phyloP scores from a whole-genome alignment of 2,888 invertebrate species.

The Automeris io region DNA sequence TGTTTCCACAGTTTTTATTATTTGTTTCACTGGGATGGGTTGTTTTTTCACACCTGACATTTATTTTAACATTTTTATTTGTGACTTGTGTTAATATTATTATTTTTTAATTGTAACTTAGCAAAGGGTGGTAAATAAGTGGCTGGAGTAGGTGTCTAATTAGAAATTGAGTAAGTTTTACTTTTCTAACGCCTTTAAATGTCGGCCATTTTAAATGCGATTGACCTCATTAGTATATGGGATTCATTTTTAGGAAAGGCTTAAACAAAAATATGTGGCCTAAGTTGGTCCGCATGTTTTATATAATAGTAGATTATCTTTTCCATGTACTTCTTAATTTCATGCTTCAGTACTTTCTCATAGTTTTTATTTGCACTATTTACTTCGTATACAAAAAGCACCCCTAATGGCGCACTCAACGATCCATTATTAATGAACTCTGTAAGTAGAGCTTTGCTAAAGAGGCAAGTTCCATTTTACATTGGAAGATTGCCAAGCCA shows the following conservation, averaged over 20 bases:
- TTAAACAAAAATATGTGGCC: too few species aligned
- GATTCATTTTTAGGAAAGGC: too few species aligned
- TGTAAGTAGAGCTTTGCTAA: conserved; percentile 39
- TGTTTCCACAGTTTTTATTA: conserved; percentile 51
- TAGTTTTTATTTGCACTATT: neutral
- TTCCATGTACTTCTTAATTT: too few species aligned
- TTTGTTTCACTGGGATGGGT: conserved; percentile 41
- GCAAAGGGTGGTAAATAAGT: too few species aligned
- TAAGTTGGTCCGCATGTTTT: too few species aligned
- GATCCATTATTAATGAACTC: conserved; percentile 57
- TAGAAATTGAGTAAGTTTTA: too few species aligned
- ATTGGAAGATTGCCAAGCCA: conserved; percentile 57
- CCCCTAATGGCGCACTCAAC: conserved; percentile 27
- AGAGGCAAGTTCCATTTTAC: conserved; percentile 51
- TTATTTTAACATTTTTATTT: conserved; percentile 25
- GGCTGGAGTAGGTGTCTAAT: too few species aligned
- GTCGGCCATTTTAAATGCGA: too few species aligned
- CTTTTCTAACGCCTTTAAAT: too few species aligned
- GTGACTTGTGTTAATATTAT: conserved; percentile 15
- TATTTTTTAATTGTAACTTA: neutral
- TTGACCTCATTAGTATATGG: too few species aligned
- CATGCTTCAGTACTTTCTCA: too few species aligned
- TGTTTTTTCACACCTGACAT: conserved; percentile 39
- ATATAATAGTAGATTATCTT: too few species aligned
- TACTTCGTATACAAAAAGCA: conserved; percentile 13